A percentile compares a stretch with the other conserved stretches of the same genome.
phyloP scores from a whole-genome alignment of 2,113 vertebrate species.

The Psettodes erumei region DNA sequence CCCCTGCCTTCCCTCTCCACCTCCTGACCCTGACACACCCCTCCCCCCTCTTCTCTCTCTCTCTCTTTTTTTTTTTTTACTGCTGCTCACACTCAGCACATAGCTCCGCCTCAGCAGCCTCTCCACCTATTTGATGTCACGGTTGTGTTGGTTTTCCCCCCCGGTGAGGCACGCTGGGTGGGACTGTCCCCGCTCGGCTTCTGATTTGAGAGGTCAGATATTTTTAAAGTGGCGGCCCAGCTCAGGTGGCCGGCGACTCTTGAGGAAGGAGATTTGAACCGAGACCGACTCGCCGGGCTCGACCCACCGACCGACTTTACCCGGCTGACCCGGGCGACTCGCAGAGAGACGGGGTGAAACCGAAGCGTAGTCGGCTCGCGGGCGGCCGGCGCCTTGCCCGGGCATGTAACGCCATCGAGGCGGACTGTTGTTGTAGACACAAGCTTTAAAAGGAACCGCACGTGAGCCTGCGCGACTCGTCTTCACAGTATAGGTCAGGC shows the following conservation, averaged over 20 bases:
- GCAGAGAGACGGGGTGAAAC: slow-evolving; percentile 40
- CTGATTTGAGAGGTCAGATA: slow-evolving; percentile 61
- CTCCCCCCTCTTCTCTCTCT: slow-evolving; percentile 8
- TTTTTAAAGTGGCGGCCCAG: slow-evolving; percentile 60
- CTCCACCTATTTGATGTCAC: slow-evolving; percentile 62
- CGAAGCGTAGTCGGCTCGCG: slow-evolving; percentile 53
- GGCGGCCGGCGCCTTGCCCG: slow-evolving; percentile 52
- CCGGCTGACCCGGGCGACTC: slow-evolving; percentile 34
- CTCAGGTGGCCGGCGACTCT: slow-evolving; percentile 51
- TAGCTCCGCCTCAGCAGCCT: slow-evolving; percentile 63
- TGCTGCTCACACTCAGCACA: slow-evolving; percentile 55
- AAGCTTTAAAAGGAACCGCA: slow-evolving; percentile 46
- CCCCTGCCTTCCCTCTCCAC: slow-evolving; percentile 40
- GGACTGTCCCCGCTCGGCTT: slow-evolving; percentile 43
- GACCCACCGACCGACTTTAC: slow-evolving; percentile 29
- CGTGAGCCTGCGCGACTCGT: slow-evolving; percentile 53
- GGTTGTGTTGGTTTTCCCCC: slow-evolving; percentile 67
- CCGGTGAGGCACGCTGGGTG: slow-evolving; percentile 59
- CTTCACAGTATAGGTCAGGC: slow-evolving; percentile 68
- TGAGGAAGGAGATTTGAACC: slow-evolving; percentile 45
- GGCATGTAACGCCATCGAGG: slow-evolving; percentile 62
- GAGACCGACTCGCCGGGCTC: slow-evolving; percentile 34
- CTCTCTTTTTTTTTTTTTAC: slow-evolving; percentile 21
- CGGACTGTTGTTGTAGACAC: slow-evolving; percentile 58
- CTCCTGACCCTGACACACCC: slow-evolving; percentile 66